Evolutionary conservation across 2,797 vertebrate species (phyloP), one percentile per base, ranked within the genome.

Genomic region (Octomys mimax): DNA sequence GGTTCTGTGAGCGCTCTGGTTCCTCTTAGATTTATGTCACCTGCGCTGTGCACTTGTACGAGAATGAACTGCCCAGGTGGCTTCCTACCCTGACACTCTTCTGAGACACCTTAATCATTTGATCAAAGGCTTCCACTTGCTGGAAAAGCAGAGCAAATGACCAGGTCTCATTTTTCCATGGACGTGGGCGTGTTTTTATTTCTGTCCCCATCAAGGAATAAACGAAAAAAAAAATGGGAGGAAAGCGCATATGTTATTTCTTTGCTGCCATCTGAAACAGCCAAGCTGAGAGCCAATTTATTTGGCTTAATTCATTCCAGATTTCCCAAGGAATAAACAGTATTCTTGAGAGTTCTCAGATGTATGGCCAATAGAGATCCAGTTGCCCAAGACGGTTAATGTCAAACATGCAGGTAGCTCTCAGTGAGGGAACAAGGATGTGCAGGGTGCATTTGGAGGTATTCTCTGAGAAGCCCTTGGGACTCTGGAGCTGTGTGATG

Each of bases 221-320:
- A 33, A 33, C 93, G 26, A 92, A 39, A 54, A 80, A 91, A 52
- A 88, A 61, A 87, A 86, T 19, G 26, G 54, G 73, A 73, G 54
- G 62, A 14, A 52, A 70, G 89, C 68, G 90, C 95, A 94, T 92
- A 81, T 97, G 96, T 93, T 96, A 88, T 97, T 97, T 94, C 94
- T 96, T 97, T 96, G 64, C 96, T 97, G 96, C 97, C 97, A 97
- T 97, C 93, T 96, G 95, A 96, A 98, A 93, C 94, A 98, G 96
- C 97, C 93, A 92, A 96, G 83, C 90, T 62, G 92, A 97, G 96
- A 96, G 97, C 96, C 97, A 97, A 97, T 97, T 96, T 96, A 97
- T 95, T 97, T 94, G 92, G 82, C 82, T 86, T 97, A 97, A 96
- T 97, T 97, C 95, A 86, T 96, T 97, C 97, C 96, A 97, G 97